Base-by-base conservation (phyloP, 2,888 invertebrate species). In the Cremastinae sp. region DNA sequence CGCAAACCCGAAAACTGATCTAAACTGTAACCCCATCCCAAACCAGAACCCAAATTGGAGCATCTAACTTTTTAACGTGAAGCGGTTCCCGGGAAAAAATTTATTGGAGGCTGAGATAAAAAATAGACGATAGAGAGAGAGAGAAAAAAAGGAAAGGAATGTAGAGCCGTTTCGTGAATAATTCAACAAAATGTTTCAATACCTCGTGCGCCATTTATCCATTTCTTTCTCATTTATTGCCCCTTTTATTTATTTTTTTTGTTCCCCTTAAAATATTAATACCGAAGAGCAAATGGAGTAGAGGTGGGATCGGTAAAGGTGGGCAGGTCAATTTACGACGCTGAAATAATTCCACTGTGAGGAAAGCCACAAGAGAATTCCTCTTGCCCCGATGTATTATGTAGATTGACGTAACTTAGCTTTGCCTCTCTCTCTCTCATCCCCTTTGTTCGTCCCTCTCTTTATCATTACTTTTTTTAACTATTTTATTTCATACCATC, bases 371-470 rank as follows among this genome's bases (percentile, higher is more conserved):
- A 51, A 34, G 51, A 53, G 53, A 51, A 45, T 58, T 66, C 54
- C 28, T 59, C 58, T 20, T 10, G 36, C 14, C n/a, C 22, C 47
- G 54, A 45, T 62, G 28, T 49, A 49, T 62, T 68, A 74, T 62
- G 61, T 54, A 54, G 49, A 68, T 62, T 68, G 62, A 74, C 61
- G 54, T 68, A 61, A 74, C 18, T 38, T 34, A 22, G 34, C 28
- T 28, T 5, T 28, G 2, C 5, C 18, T 38, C 22, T 38, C 38
- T 36, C 16, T 28, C 49, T 36, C 34, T n/a, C 59, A 14, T 20
- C 22, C 36, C 18, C 62, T 18, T 36, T 38, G 47, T 18, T n/a
- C 7, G 12, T 18, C 47, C 9, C 12, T 38, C 28, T 49, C 61
- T 68, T 68, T 54, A 34, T 34, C 34, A 41, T 49, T 16, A 28